These are phyloP conservation scores for Cephus pulcher DNA, from an alignment of 2,888 invertebrate species.

Conservation along the genomic window DNA sequence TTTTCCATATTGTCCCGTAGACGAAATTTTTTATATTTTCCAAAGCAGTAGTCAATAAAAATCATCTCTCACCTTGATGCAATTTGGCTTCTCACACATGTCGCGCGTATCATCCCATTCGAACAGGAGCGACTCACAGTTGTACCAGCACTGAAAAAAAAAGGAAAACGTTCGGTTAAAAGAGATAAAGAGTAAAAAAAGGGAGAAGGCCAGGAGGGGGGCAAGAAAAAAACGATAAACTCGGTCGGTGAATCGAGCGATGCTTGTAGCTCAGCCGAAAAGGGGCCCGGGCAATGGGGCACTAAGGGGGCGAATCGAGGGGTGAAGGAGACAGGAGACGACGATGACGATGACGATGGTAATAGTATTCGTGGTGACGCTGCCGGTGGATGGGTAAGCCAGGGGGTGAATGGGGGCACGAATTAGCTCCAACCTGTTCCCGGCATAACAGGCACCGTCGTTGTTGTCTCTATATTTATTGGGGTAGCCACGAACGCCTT, in stretches of 20 bases:
- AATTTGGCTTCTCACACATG: conserved; percentile 50
- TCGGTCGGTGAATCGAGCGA: conserved; percentile 55
- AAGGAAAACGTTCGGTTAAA: conserved; percentile 10
- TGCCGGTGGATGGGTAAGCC: not conserved
- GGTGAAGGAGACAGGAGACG: conserved; percentile 2
- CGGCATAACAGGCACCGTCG: conserved; percentile 56
- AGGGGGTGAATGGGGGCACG: conserved; percentile 43
- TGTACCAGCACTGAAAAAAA: conserved; percentile 61
- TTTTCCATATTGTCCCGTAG: not conserved
- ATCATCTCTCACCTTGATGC: not conserved
- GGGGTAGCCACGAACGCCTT: conserved; percentile 55
- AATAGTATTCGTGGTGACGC: conserved; percentile 13
- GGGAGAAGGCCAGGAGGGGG: conserved; percentile 5
- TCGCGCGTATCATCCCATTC: conserved; percentile 55
- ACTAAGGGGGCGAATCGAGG: conserved; percentile 25
- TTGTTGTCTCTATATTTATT: conserved; percentile 66
- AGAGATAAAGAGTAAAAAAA: conserved; percentile 17
- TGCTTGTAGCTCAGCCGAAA: conserved; percentile 40
- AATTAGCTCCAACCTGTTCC: conserved; percentile 64
- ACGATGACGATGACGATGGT: conserved; percentile 12
- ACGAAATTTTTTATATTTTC: not conserved
- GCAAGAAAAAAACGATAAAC: conserved; percentile 52
- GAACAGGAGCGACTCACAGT: conserved; percentile 58
- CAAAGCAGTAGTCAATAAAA: not conserved
- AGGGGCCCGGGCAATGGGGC: conserved; percentile 15